Conservation (phyloP, 2,113 vertebrate species). For the Cairina moschata region DNA sequence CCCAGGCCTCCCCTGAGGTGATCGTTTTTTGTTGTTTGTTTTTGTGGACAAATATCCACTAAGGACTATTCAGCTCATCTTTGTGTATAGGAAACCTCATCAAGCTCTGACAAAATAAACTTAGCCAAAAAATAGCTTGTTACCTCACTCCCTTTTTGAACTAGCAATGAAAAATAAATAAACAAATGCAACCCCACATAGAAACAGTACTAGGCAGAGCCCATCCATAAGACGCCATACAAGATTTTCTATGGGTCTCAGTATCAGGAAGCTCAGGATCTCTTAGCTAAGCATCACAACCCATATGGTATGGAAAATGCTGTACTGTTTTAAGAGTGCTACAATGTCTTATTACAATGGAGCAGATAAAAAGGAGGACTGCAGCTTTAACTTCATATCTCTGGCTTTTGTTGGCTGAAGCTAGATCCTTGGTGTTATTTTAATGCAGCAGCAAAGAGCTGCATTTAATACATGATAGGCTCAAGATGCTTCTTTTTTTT, state of each 20-base stretch:
- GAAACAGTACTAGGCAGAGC: not conserved
- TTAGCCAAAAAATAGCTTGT: not conserved
- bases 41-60: not conserved
- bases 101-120: not conserved
- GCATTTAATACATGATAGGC: constrained; percentile 69
- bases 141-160: not conserved
- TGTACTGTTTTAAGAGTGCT: constrained; percentile 11
- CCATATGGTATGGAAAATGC: not conserved
- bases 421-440: constrained; percentile 70
- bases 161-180: not conserved
- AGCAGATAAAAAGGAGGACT: constrained; percentile 54
- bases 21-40: not conserved
- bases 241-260: not conserved
- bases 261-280: constrained; percentile 1
- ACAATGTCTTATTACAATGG: constrained; percentile 1
- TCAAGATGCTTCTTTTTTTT: constrained; percentile 1
- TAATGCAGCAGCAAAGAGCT: constrained; percentile 66
- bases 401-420: constrained; percentile 67
- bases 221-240: not conserved
- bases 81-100: not conserved
- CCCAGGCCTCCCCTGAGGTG: not conserved
- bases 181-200: not conserved
- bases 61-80: not conserved
- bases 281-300: not conserved
- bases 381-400: constrained; percentile 65